Evolutionary conservation across 30 jellyfish, hydroid and myxozoan genomes (phyloP).

Genomic region (Pelagia noctiluca): DNA sequence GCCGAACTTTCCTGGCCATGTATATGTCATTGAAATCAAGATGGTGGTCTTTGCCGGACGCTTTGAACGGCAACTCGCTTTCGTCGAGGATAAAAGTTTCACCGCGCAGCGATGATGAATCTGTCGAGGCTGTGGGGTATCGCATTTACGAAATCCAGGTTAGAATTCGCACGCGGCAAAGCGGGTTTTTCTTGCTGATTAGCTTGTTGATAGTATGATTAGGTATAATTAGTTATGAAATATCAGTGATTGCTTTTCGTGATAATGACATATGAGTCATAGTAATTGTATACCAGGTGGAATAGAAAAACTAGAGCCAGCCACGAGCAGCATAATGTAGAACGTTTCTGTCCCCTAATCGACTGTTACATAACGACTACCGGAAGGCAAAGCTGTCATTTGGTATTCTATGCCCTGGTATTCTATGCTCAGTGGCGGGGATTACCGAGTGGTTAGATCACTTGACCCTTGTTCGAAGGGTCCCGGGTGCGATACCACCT

Average conservation of each 20-base stretch:
- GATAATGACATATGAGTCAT: background rate
- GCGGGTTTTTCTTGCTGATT: too few relatives aligned
- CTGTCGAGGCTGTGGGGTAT: conserved; percentile 19
- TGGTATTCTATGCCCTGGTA: too few relatives aligned
- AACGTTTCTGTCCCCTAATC: background rate
- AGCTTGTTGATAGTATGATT: too few relatives aligned
- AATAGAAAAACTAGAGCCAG: too few relatives aligned
- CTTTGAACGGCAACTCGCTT: background rate
- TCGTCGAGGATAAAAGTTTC: conserved; percentile 29
- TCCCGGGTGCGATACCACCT: too few relatives aligned
- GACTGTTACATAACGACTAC: too few relatives aligned
- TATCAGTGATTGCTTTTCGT: background rate
- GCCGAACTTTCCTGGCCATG: too few relatives aligned
- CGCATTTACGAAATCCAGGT: conserved; percentile 53
- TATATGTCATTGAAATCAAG: background rate
- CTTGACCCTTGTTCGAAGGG: too few relatives aligned
- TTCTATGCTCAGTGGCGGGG: too few relatives aligned
- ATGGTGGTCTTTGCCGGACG: conserved; percentile 1
- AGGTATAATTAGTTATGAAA: background rate
- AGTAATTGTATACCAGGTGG: background rate
- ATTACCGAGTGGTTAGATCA: too few relatives aligned
- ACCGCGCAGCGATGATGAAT: conserved; percentile 44
- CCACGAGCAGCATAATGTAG: background rate
- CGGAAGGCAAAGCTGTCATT: too few relatives aligned
- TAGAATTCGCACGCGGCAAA: too few relatives aligned